Base-by-base conservation (phyloP, 1,140 invertebrate genomes). In the Magallana angulata region DNA sequence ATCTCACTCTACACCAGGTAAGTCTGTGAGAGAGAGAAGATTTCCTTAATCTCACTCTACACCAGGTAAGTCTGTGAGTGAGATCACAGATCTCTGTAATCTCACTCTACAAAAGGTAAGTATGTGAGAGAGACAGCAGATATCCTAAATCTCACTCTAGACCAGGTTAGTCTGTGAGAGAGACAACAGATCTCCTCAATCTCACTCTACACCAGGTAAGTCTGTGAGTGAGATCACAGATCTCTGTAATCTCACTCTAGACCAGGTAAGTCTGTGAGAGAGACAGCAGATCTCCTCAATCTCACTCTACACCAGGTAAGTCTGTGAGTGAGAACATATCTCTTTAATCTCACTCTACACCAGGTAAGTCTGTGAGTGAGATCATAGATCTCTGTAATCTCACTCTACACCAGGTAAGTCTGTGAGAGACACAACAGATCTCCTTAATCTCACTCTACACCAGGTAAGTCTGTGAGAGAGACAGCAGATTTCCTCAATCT, bases 371-470 rank as follows among this genome's bases (percentile, higher is more conserved):
- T 62, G 36, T n/a, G 84, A 11, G 84, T 68, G 8, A 85, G 30
- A n/a, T n/a, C n/a, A 30, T 0, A 7, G 5, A 85, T 16, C 30
- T 85, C 36, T 60, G 71, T 16, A 68, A 85, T 57, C 64, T 85
- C 62, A 64, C 60, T 16, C 11, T 62, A 62, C 60, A 62, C 11
- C 60, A 62, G 60, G 60, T 62, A 62, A 62, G 8, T 11, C 60
- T 62, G 11, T 16, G 24, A 71, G n/a, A 2, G 6, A 1, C 18
- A 68, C 1, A 0, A 5, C 1, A 36, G 36, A 36, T 18, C n/a
- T 68, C 18, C 7, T 36, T 11, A 62, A 62, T 62, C 60, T 62
- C 60, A 62, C 84, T 57, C 62, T 85, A 14, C 62, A 85, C 68
- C 84, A 85, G 60, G 84, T 85, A 48, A 8, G 3, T 7, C 24